Evolutionary conservation across 2,113 vertebrate genomes (phyloP).

Genomic region (Dendropsophus ebraccatus): DNA sequence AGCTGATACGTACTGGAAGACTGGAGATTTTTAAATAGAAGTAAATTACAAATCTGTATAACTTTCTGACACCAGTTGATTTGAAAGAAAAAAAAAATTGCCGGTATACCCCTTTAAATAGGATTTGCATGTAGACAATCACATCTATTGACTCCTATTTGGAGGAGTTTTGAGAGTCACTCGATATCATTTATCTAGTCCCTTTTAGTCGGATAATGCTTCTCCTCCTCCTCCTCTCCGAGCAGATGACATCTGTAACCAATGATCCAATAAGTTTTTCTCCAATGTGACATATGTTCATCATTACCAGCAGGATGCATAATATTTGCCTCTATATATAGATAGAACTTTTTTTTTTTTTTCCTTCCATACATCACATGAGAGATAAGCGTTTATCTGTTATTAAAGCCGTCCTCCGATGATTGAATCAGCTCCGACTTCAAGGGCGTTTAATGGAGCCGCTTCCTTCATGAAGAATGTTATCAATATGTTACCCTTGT

Average conservation of each 20-base stretch:
- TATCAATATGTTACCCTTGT: slow-evolving; percentile 21
- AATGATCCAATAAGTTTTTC: slow-evolving; percentile 26
- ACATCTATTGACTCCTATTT: too few species aligned
- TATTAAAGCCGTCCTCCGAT: background rate
- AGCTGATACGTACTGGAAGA: too few species aligned
- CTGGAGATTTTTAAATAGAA: too few species aligned
- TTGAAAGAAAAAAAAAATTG: too few species aligned
- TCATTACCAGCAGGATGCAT: slow-evolving; percentile 14
- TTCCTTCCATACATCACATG: slow-evolving; percentile 44
- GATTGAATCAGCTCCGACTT: slow-evolving; percentile 31
- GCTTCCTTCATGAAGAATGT: background rate
- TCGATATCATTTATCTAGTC: background rate
- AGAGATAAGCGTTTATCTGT: slow-evolving; percentile 26
- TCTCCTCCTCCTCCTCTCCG: background rate
- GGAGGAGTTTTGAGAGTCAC: too few species aligned
- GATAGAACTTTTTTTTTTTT: slow-evolving; percentile 16
- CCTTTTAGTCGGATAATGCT: slow-evolving; percentile 11
- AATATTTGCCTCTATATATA: slow-evolving; percentile 26
- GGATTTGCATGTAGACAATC: too few species aligned
- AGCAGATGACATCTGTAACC: slow-evolving; percentile 24
- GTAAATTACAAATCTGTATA: too few species aligned
- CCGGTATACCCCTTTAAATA: too few species aligned
- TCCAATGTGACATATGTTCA: slow-evolving; percentile 15
- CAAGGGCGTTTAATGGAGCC: slow-evolving; percentile 9
- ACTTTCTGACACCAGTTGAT: too few species aligned